phyloP scores from a whole-genome alignment of 2,888 invertebrate genomes.

The Archips crataeganus region DNA sequence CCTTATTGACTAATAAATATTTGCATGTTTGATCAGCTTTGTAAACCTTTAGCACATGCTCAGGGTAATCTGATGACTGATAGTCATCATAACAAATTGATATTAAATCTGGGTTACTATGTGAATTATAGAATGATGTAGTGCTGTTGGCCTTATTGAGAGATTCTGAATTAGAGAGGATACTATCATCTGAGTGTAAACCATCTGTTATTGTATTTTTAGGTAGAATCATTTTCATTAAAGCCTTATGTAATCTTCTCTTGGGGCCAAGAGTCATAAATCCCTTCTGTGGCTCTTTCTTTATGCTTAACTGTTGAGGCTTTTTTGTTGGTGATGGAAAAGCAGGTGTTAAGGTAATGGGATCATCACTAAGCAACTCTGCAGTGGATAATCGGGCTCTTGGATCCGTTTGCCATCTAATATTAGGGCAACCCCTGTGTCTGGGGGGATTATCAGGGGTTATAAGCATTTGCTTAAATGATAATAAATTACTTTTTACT shows the following conservation, averaged over 20 bases:
- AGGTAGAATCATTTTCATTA: constrained; percentile 95
- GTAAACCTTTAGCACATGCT: constrained; percentile 98
- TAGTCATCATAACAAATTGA: constrained; percentile 93
- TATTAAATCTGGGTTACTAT: constrained; percentile 95
- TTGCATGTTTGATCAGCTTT: constrained; percentile 99
- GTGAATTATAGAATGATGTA: constrained; percentile 91
- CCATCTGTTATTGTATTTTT: constrained; percentile 92
- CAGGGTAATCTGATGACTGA: constrained; percentile 94
- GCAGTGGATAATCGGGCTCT: constrained; percentile 92
- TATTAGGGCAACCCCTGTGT: constrained; percentile 88
- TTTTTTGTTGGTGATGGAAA: constrained; percentile 85
- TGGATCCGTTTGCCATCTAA: constrained; percentile 89
- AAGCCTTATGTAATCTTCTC: constrained; percentile 92
- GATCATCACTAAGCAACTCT: constrained; percentile 86
- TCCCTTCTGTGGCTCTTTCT: constrained; percentile 89
- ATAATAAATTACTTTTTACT: constrained; percentile 98
- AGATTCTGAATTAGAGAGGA: constrained; percentile 86
- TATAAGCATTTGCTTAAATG: constrained; percentile 89
- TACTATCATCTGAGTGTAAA: constrained; percentile 88
- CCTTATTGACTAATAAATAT: constrained; percentile 98
- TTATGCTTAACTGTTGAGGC: constrained; percentile 85
- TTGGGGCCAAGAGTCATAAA: constrained; percentile 97
- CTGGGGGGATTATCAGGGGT: constrained; percentile 93
- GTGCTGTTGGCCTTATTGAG: constrained; percentile 78
- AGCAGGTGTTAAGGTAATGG: constrained; percentile 75